These are phyloP conservation scores for Nothoprocta pentlandii DNA, from an alignment of 2,113 vertebrate species.

Conservation along the genomic window DNA sequence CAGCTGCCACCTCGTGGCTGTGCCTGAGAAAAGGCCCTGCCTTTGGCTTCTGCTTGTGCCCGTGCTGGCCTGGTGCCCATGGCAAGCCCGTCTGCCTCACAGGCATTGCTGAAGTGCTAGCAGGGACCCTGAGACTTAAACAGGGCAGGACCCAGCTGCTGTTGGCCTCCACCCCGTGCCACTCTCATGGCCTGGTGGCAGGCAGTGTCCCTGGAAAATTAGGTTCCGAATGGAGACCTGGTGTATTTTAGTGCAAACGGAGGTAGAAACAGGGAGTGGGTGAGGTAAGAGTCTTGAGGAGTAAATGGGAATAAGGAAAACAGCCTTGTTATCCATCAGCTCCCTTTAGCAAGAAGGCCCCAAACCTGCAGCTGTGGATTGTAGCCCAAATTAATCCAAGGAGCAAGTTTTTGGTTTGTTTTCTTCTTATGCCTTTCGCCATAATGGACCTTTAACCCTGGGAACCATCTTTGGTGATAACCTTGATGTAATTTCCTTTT, in stretches of 20 bases:
- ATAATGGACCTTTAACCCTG: conserved; percentile 25
- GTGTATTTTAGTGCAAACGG: neutral
- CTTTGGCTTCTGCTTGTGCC: neutral
- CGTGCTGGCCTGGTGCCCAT: neutral
- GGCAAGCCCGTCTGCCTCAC: neutral
- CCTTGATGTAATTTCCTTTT: neutral
- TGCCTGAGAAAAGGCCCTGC: conserved; percentile 43
- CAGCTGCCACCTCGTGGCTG: conserved; percentile 78
- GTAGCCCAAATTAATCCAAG: neutral
- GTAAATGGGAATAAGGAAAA: neutral
- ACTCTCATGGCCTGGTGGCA: neutral
- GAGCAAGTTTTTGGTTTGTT: neutral
- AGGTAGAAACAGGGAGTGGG: conserved; percentile 12
- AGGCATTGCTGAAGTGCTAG: fast-evolving
- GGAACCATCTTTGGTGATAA: conserved; percentile 24
- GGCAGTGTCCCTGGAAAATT: neutral
- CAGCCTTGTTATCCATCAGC: neutral
- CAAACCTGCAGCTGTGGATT: conserved; percentile 20
- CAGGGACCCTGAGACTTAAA: neutral
- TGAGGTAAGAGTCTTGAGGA: conserved; percentile 30
- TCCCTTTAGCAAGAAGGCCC: neutral
- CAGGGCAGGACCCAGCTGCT: neutral
- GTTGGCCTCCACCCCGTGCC: fast-evolving
- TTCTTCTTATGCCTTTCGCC: conserved; percentile 2
- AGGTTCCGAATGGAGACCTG: neutral